Percentiles rank a stretch among this genome's conserved stretches.
Conservation (phyloP, 2,113 vertebrate species). For the Mionectes macconnelli region DNA sequence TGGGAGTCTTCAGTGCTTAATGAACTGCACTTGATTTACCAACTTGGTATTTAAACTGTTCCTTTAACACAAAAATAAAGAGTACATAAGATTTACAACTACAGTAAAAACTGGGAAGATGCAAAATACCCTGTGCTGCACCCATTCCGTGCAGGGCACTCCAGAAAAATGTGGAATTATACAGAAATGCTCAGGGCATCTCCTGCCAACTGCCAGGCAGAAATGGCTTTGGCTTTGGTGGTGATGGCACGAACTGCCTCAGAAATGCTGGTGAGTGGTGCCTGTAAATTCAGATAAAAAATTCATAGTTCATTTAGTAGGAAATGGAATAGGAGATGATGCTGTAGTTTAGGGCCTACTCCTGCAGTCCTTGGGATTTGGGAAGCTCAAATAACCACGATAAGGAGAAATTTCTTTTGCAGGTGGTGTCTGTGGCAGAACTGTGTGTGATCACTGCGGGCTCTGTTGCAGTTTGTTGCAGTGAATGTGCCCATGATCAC, state of each 20-base stretch:
- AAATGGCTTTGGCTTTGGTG: neutral
- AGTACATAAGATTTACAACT: neutral
- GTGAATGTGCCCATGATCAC: neutral
- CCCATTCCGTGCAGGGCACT: rapidly evolving
- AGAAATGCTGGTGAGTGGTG: neutral
- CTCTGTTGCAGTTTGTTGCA: neutral
- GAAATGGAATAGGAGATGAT: neutral
- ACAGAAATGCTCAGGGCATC: neutral
- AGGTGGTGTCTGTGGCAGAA: neutral
- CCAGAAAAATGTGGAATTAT: neutral
- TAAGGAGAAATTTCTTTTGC: neutral
- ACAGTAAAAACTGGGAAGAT: neutral
- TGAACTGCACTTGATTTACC: slow-evolving; percentile 33
- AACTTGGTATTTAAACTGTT: slow-evolving; percentile 2
- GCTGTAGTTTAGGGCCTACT: neutral
- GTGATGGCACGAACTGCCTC: neutral
- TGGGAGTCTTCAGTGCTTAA: slow-evolving; percentile 24
- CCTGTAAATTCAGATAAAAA: neutral
- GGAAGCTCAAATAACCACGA: neutral
- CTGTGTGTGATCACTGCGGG: neutral
- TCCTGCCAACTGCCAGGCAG: neutral
- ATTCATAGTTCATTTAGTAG: neutral
- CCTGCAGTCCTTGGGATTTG: neutral
- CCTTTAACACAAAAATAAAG: neutral
- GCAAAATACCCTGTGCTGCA: rapidly evolving